Evolutionary conservation across 2,113 vertebrate species (phyloP).

Genomic region (Brachyhypopomus occidentalis): DNA sequence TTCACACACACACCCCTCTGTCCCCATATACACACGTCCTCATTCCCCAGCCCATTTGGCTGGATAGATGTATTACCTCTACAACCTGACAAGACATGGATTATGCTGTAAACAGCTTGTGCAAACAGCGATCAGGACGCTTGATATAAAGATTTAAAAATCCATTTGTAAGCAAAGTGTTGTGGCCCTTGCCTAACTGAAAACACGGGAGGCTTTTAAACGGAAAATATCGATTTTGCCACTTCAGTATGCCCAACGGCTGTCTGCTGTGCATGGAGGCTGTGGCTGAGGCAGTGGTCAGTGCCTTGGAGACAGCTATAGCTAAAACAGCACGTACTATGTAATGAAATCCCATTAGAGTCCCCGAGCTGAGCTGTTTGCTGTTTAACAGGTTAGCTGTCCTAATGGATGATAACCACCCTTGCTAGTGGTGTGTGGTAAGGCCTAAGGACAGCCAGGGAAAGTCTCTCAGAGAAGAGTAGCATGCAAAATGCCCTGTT

Average conservation of each 20-base stretch:
- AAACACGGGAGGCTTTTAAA: slow-evolving; percentile 29
- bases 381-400: slow-evolving; percentile 36
- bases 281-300: slow-evolving; percentile 13
- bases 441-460: background rate
- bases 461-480: background rate
- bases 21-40: too few species aligned
- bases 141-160: slow-evolving; percentile 41
- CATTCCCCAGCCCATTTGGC: background rate
- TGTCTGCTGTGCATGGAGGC: slow-evolving; percentile 25
- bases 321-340: slow-evolving; percentile 43
- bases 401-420: slow-evolving; percentile 29
- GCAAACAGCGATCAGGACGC: slow-evolving; percentile 18
- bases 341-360: slow-evolving; percentile 45
- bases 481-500: background rate
- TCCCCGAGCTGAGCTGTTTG: slow-evolving; percentile 25
- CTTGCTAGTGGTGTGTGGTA: slow-evolving; percentile 19
- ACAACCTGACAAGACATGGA: slow-evolving; percentile 19
- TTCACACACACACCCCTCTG: too few species aligned
- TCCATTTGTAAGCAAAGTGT: slow-evolving; percentile 45
- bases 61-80: slow-evolving; percentile 29
- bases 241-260: slow-evolving; percentile 27
- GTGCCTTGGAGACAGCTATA: slow-evolving; percentile 24
- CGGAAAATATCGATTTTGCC: slow-evolving; percentile 47
- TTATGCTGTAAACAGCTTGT: slow-evolving; percentile 25
- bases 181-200: slow-evolving; percentile 25